Percentiles rank a stretch among this genome's conserved stretches.
Evolutionary conservation across 2,888 invertebrate genomes (phyloP).

Genomic region (Eristalis arbustorum): DNA sequence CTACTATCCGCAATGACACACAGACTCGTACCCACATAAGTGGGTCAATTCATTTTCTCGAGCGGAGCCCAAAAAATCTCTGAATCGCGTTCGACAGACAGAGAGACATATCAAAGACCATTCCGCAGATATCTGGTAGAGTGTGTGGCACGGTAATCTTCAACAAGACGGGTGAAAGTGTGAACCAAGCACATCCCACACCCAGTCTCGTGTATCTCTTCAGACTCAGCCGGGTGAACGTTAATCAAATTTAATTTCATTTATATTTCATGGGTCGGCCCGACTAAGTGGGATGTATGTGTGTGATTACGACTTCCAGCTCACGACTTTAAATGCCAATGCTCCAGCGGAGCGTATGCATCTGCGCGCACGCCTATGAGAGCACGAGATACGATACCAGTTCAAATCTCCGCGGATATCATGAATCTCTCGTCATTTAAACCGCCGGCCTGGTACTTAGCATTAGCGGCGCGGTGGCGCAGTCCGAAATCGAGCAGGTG

Average conservation of each 20-base stretch:
- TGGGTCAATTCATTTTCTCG: not conserved
- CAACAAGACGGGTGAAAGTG: slow-evolving; percentile 51
- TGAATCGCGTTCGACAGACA: not conserved
- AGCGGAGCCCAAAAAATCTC: not conserved
- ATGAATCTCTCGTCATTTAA: slow-evolving; percentile 62
- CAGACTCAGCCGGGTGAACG: slow-evolving; percentile 11
- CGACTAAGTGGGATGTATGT: not conserved
- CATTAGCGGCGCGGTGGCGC: not conserved
- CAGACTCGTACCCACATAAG: not conserved
- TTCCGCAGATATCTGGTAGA: too few relatives aligned
- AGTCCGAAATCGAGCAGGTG: slow-evolving; percentile 53
- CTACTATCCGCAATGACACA: not conserved
- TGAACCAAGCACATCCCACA: slow-evolving; percentile 35
- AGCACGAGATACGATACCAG: slow-evolving; percentile 53
- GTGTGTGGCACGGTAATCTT: slow-evolving; percentile 16
- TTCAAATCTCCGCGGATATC: slow-evolving; percentile 45
- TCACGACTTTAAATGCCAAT: slow-evolving; percentile 38
- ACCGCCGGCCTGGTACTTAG: slow-evolving; percentile 32
- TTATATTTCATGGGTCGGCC: slow-evolving; percentile 27
- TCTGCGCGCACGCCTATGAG: not conserved
- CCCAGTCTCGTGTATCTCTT: slow-evolving; percentile 6
- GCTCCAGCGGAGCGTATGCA: not conserved
- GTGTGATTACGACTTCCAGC: slow-evolving; percentile 14
- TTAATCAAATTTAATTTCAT: slow-evolving; percentile 58
- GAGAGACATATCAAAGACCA: not conserved